Base-by-base conservation (phyloP, 2,113 vertebrate species). In the Sebastes fasciatus region DNA sequence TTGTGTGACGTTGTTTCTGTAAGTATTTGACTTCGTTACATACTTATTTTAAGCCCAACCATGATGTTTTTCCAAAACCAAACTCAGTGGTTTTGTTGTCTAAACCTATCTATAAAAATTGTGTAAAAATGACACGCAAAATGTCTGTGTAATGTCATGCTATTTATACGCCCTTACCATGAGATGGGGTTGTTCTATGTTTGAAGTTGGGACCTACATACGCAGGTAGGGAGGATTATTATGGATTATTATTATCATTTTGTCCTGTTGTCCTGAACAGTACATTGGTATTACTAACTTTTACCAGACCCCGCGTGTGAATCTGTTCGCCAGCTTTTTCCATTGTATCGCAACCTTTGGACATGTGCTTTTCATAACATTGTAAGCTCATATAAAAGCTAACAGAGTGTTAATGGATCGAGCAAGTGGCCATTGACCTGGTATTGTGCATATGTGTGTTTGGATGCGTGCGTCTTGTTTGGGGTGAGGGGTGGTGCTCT, bases 391-490 rank as follows among this genome's bases (percentile, higher is more conserved):
- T 72, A 81, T 90, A 74, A 90, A 89, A 86, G 80, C 77, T 58
- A 84, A 69, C 66, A 79, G 54, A 83, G 86, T 82, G 68, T 92
- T 86, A 84, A 74, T 86, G 77, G 89, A 80, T 84, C 48, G 75
- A 84, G 85, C 79, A 62, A 88, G 82, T 84, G 88, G 85, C 74
- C 76, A 76, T 69, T 90, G 90, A 90, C 85, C 88, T 66, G 84
- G 64, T 54, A 83, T 91, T 88, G 91, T 93, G 84, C 63, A 6
- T 65, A 23, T 89, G 82, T 76, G 74, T 89, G 85, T 88, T 90
- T 72, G 66, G 70, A 74, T 86, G 75, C 9, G 43, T 86, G 79
- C 3, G 21, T 83, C 74, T 79, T 80, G 74, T 81, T 85, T 70
- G 76, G 82, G 87, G 80, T 90, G 83, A 91, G 62, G 86, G 84